A percentile compares a stretch with the other conserved stretches of the same genome.
phyloP scores from a whole-genome alignment of 2,113 vertebrate species.

The Caranx melampygus region DNA sequence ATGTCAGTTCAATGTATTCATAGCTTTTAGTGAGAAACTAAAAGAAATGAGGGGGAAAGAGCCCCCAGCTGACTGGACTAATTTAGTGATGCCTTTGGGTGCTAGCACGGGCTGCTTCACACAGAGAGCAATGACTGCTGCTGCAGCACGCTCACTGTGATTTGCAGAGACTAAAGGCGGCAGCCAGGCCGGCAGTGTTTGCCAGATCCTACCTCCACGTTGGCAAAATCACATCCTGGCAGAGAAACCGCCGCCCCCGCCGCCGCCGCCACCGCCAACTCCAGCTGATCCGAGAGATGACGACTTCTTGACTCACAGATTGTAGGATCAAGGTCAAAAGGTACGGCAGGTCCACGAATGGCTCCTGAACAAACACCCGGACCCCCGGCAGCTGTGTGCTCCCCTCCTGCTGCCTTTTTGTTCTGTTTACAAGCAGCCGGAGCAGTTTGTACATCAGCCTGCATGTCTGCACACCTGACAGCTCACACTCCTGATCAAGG shows the following conservation, averaged over 20 bases:
- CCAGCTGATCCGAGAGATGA: slow-evolving; percentile 21
- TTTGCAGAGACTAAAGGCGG: slow-evolving; percentile 27
- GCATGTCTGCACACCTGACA: background rate
- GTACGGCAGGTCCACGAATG: background rate
- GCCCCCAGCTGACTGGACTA: slow-evolving; percentile 48
- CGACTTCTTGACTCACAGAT: slow-evolving; percentile 24
- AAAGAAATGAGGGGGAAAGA: slow-evolving; percentile 48
- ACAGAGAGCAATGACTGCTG: slow-evolving; percentile 32
- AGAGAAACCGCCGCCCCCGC: slow-evolving; percentile 15
- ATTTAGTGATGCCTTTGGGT: slow-evolving; percentile 46
- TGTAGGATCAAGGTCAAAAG: background rate
- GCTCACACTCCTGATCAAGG: slow-evolving; percentile 15
- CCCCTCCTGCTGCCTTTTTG: slow-evolving; percentile 22
- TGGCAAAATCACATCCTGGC: slow-evolving; percentile 17
- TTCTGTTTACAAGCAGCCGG: background rate
- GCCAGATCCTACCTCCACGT: slow-evolving; percentile 39
- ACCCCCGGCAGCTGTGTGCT: background rate
- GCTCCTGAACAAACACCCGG: background rate
- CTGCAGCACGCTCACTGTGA: slow-evolving; percentile 21
- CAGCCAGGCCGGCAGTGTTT: slow-evolving; percentile 28
- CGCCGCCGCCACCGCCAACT: slow-evolving; percentile 18
- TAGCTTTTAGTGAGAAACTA: slow-evolving; percentile 44
- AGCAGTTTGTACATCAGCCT: background rate
- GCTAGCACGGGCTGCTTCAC: slow-evolving; percentile 35
- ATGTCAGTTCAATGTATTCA: slow-evolving; percentile 48